phyloP scores from a whole-genome alignment of 2,888 invertebrate genomes.

The Ornithoptera priamus region DNA sequence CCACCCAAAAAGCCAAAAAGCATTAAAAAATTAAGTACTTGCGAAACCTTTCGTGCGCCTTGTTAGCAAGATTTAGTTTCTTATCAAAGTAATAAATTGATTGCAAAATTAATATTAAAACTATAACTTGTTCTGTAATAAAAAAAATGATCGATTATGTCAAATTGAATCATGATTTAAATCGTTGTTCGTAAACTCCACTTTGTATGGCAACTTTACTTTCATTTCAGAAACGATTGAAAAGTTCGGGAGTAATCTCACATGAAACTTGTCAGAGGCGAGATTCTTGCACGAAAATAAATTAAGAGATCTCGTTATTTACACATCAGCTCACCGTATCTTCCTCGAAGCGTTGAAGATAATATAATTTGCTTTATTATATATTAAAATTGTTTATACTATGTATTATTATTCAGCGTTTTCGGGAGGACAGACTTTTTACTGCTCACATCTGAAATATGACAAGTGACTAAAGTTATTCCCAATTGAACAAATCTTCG shows the following conservation, averaged over 20 bases:
- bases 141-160: background rate
- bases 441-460: no score
- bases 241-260: conserved; percentile 21
- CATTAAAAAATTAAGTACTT: no score
- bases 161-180: background rate
- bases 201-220: conserved; percentile 10
- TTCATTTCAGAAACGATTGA: conserved; percentile 18
- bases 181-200: conserved; percentile 16
- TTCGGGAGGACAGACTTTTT: no score
- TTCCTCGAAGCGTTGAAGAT: conserved; percentile 1
- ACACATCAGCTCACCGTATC: conserved; percentile 16
- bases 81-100: no score
- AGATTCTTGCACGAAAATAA: conserved; percentile 17
- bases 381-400: no score
- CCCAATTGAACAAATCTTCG: no score
- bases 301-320: conserved; percentile 15
- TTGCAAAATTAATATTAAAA: background rate
- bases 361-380: background rate
- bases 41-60: no score
- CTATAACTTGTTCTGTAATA: background rate
- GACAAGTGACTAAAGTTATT: no score
- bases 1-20: no score
- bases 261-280: conserved; percentile 23
- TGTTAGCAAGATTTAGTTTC: no score
- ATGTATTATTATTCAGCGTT: no score